Base-by-base conservation (phyloP, 2,888 invertebrate species). In the Drepanosiphum platanoidis region DNA sequence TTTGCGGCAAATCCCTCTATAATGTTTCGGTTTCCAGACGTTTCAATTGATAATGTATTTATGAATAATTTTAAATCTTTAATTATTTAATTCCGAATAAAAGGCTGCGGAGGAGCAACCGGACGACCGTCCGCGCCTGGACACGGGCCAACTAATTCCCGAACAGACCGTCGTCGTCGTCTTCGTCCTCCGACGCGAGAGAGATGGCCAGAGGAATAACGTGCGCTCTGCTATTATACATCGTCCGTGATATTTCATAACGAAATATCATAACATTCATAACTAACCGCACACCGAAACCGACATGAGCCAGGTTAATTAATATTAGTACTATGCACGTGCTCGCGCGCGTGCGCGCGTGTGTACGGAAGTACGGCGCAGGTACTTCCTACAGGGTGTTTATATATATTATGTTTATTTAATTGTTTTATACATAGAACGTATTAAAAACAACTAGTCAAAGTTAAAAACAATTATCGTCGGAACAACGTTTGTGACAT, bases 1-100 rank as follows among this genome's bases (percentile, higher is more conserved):
- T n/a, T n/a, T n/a, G n/a, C n/a, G n/a, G n/a, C n/a, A n/a, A n/a
- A n/a, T n/a, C n/a, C n/a, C n/a, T n/a, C n/a, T n/a, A n/a, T n/a
- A n/a, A n/a, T n/a, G n/a, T n/a, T n/a, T n/a, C n/a, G n/a, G n/a
- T n/a, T n/a, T n/a, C n/a, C n/a, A n/a, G n/a, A n/a, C n/a, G n/a
- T n/a, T n/a, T n/a, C n/a, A n/a, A n/a, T n/a, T n/a, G n/a, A n/a
- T n/a, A n/a, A n/a, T 8, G n/a, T 52, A 7, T 34, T 9, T 11
- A 75, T 18, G 39, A 64, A 64, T 64, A 39, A 22, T 39, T 78
- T 78, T 42, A n/a, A n/a, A 39, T 39, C 64, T 78, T 78, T 32
- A 64, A 64, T 77, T 64, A 58, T 64, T 77, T 39, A 27, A 77
- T 61, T 61, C 32, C 22, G 3, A 11, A 15, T 66, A n/a, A n/a